Base-by-base conservation (phyloP, 2,113 vertebrate species). In the Channa maculata region DNA sequence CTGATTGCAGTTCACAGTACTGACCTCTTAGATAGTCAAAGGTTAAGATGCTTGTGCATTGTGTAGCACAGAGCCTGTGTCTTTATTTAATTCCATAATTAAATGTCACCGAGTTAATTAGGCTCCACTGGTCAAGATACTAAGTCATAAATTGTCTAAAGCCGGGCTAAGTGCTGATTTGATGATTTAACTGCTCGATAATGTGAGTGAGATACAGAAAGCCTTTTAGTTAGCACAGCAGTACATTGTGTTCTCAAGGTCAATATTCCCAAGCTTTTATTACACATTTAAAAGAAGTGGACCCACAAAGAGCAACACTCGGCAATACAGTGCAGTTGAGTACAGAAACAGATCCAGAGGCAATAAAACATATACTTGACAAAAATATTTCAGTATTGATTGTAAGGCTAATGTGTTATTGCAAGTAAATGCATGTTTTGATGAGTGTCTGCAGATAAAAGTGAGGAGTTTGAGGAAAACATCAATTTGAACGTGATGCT, bases 31-130 rank as follows among this genome's bases (percentile, higher is more conserved):
- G 24, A 24, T 60, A 48, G 8, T 12, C 54, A 37, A 10, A 64
- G 48, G 54, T 79, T 75, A 65, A 80, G 60, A 65, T 65, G 15
- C 8, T 9, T 62, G 52, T 58, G 44, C 58, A 33, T 8, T 55
- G 60, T 53, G 58, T 51, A 62, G 43, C 71, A 50, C 38, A 41
- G 43, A 24, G 78, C 45, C 14, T 1, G 0, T 33, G 38, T 66
- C 66, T 65, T 71, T 7, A 72, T 75, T 80, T 51, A 51, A 34
- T 34, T 11, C 38, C 37, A 49, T 77, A n/a, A 67, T 72, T 67
- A 71, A 80, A 81, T 65, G 68, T 79, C 77, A 71, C 44, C 34
- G 68, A 85, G 50, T 82, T 83, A 68, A 74, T 83, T 55, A 85
- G 65, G 58, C 51, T 39, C 49, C 39, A 62, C 59, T 43, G 3